A percentile compares a stretch with the other conserved stretches of the same genome.
These are phyloP conservation scores for Synergus umbraculus DNA, from an alignment of 2,888 invertebrate species.

Conservation along the genomic window DNA sequence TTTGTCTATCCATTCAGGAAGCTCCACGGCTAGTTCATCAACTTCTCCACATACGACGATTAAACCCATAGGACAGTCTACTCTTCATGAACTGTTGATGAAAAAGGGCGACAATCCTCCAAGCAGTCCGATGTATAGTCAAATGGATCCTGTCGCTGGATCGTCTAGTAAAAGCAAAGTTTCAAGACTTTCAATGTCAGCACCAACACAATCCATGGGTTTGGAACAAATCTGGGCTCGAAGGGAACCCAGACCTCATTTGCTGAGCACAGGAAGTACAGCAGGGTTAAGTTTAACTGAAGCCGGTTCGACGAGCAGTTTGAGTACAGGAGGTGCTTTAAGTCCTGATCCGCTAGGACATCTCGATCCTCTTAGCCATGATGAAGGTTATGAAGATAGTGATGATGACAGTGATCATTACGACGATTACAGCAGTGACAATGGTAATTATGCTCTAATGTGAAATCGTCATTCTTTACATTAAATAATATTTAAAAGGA, in stretches of 20 bases:
- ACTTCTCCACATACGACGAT: conserved; percentile 73
- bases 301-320: conserved; percentile 89
- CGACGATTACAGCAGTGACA: conserved; percentile 91
- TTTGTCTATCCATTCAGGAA: conserved; percentile 59
- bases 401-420: conserved; percentile 93
- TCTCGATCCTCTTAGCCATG: conserved; percentile 84
- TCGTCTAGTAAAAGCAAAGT: conserved; percentile 76
- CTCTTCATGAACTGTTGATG: conserved; percentile 84
- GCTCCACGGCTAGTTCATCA: conserved; percentile 74
- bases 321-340: conserved; percentile 89
- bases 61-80: conserved; percentile 74
- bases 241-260: conserved; percentile 91
- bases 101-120: conserved; percentile 81
- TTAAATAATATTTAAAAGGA: conserved; percentile 60
- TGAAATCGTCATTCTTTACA: conserved; percentile 61
- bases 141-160: conserved; percentile 59
- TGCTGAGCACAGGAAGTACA: conserved; percentile 88
- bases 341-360: conserved; percentile 86
- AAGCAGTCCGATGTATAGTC: conserved; percentile 61
- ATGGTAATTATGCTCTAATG: conserved; percentile 77
- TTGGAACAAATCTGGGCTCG: conserved; percentile 91
- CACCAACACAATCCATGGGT: conserved; percentile 88
- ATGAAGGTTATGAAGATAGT: conserved; percentile 89
- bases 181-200: conserved; percentile 90
- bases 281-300: conserved; percentile 80